Conservation (phyloP, 2,113 vertebrate genomes). For the Phalacrocorax pelagicus region DNA sequence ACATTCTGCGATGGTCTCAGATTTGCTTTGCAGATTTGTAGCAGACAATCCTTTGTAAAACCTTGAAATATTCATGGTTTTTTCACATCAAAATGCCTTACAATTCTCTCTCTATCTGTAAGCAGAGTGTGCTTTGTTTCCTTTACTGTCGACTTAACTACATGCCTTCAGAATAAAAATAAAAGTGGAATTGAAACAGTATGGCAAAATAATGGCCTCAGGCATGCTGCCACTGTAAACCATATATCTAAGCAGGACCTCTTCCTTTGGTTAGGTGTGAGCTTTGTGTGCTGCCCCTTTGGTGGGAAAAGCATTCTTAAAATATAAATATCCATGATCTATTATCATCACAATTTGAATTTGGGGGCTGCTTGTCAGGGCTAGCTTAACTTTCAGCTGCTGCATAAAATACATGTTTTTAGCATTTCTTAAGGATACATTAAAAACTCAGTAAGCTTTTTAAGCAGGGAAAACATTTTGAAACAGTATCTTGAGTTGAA, state of each 20-base stretch:
- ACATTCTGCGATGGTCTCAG: neutral
- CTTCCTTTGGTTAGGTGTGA: neutral
- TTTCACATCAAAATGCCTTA: neutral
- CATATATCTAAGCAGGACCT: neutral
- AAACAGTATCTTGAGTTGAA: neutral
- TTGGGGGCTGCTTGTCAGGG: neutral
- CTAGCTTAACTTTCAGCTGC: neutral
- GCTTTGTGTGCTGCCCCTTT: neutral
- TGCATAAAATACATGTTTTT: neutral
- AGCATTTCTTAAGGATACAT: neutral
- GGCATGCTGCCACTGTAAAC: neutral
- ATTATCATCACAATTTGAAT: neutral
- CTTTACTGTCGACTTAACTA: neutral
- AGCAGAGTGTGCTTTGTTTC: neutral
- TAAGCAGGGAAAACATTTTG: neutral
- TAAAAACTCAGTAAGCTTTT: neutral
- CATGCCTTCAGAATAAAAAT: neutral
- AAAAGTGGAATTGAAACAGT: neutral
- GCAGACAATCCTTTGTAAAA: neutral
- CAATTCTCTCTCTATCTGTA: neutral
- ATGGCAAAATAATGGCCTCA: neutral
- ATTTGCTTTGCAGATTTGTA: slow-evolving; percentile 26
- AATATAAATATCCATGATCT: neutral
- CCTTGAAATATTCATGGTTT: neutral
- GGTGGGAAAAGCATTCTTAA: neutral